Percentiles rank a stretch among this genome's conserved stretches.
phyloP scores from a whole-genome alignment of 2,797 vertebrate genomes.

The Lutjanus campechanus region DNA sequence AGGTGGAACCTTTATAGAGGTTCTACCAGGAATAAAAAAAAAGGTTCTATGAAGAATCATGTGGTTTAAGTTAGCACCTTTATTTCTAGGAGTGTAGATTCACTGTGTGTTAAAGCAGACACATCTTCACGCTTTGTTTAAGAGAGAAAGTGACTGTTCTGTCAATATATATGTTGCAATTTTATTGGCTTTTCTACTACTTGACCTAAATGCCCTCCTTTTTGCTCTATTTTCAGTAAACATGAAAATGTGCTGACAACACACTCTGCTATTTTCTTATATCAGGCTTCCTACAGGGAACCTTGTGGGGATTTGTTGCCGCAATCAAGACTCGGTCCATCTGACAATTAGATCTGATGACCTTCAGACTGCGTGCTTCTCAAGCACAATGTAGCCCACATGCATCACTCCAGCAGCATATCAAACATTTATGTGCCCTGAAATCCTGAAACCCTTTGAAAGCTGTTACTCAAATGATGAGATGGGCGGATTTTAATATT shows the following conservation, averaged over 20 bases:
- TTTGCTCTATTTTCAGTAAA: constrained; percentile 71
- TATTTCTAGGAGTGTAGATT: not conserved
- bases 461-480: constrained; percentile 55
- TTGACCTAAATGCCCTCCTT: constrained; percentile 57
- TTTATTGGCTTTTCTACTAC: constrained; percentile 45
- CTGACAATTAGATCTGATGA: constrained; percentile 78
- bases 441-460: constrained; percentile 65
- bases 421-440: constrained; percentile 75
- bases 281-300: constrained; percentile 38
- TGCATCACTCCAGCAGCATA: constrained; percentile 61
- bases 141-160: constrained; percentile 31
- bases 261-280: constrained; percentile 30
- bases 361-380: constrained; percentile 70
- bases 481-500: constrained; percentile 40
- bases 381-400: constrained; percentile 47
- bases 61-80: no score
- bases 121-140: constrained; percentile 17
- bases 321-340: constrained; percentile 59
- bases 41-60: no score
- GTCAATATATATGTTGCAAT: constrained; percentile 41
- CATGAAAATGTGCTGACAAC: constrained; percentile 67
- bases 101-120: constrained; percentile 7
- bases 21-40: no score
- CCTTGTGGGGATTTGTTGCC: constrained; percentile 60
- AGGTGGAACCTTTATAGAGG: no score